Evolutionary conservation across 2,888 invertebrate genomes (phyloP), one percentile per base, ranked within the genome.

Genomic region (Sceliomorpha sp.): DNA sequence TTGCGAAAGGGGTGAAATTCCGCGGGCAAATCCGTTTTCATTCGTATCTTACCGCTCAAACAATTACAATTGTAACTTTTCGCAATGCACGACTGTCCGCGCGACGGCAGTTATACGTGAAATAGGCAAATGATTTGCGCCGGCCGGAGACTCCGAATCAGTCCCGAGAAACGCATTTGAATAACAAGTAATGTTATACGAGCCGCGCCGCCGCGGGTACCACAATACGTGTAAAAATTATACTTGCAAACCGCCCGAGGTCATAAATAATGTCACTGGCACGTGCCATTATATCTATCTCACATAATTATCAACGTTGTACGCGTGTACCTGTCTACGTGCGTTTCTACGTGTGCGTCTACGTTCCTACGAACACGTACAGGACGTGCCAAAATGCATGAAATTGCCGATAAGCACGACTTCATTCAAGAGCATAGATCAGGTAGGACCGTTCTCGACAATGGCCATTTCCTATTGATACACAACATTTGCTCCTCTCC

Each of bases 241-340:
- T 83, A 81, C 83, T 81, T 83, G 83, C 81, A 81, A 82, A 83
- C n/a, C 78, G 72, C 56, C 20, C 56, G 67, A 53, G 70, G 71
- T 70, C 80, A 73, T 82, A 80, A 83, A 80, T 83, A 83, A 82
- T 79, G 83, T 83, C 79, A 81, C 67, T 56, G 75, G 77, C 81
- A 82, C 83, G 79, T 81, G 81, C 79, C 78, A 78, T 82, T 83
- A n/a, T n/a, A 80, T 82, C 76, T 77, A 70, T 59, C 75, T 74
- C 56, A 69, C 70, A 62, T 74, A 75, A 77, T 75, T 75, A 73
- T 69, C 31, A 31, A 37, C 39, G 48, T 56, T 34, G 37, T 27
- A 44, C 31, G 44, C 47, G 55, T 63, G 48, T 36, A n/a, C n/a
- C n/a, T n/a, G n/a, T n/a, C n/a, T n/a, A n/a, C n/a, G n/a, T n/a